Conservation (phyloP, 2,113 vertebrate genomes). For the Acanthisitta chloris region DNA sequence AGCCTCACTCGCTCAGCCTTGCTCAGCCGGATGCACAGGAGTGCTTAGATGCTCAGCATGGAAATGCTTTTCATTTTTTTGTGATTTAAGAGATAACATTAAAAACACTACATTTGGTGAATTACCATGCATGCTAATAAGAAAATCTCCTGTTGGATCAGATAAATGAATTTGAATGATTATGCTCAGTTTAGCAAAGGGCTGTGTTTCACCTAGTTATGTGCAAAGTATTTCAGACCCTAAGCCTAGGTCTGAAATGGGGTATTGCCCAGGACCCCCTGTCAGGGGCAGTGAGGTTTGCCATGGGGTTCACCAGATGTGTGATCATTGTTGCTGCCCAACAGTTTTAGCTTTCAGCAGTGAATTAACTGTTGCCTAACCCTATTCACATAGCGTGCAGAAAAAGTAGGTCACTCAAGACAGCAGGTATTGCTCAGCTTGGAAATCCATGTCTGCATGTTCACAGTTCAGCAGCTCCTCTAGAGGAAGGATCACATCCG, state of each 20-base stretch:
- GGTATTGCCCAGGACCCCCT: background rate
- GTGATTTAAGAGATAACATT: background rate
- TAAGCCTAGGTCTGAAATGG: background rate
- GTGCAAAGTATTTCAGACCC: too few relatives aligned
- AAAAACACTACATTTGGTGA: background rate
- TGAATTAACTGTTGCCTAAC: background rate
- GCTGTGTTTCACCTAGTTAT: background rate
- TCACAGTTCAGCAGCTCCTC: constrained; percentile 3
- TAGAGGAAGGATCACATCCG: background rate
- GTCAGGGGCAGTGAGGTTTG: background rate
- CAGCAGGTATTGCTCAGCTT: background rate
- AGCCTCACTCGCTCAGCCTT: background rate
- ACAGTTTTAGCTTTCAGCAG: background rate
- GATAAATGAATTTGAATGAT: background rate
- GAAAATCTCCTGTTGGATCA: background rate
- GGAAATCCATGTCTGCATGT: background rate
- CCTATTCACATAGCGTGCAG: background rate
- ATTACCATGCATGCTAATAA: background rate
- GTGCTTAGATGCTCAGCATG: background rate
- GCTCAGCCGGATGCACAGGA: background rate
- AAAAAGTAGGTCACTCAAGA: constrained; percentile 29
- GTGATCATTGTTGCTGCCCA: background rate
- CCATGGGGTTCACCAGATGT: background rate
- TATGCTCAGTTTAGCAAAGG: background rate
- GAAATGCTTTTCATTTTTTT: background rate